Evolutionary conservation across 2,888 invertebrate species (phyloP), one percentile per base, ranked within the genome.

Genomic region (Thumatha senex): DNA sequence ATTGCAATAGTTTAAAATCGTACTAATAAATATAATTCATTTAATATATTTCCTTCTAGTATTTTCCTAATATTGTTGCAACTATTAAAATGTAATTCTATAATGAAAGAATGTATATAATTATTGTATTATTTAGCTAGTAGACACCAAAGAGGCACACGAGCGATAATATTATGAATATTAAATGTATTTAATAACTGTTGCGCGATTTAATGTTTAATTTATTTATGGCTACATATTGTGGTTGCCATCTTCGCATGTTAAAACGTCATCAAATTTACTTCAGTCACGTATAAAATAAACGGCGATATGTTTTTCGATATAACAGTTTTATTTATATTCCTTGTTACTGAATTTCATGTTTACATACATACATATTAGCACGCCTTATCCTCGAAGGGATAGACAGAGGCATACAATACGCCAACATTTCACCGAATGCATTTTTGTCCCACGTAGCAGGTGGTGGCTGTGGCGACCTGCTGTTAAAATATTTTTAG

Each of bases 91-190:
- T 76, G 70, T 77, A 77, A 58, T 72, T 71, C 67, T 70, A 69
- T 69, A 57, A 44, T 18, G 12, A 51, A 40, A 10, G 62, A 75
- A 65, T 72, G 56, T 78, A 67, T 59, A 67, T 67, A 67, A 50
- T 67, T 58, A 67, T 55, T 65, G 57, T 67, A 67, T 63, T 67
- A 74, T 70, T 83, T 89, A 91, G 91, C 90, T 91, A 90, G 90
- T 90, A 89, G 86, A 90, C 78, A 90, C 91, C 91, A 91, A 91
- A 91, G 91, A 91, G 86, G 90, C 83, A 78, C 81, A 78, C 77
- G 73, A 80, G 72, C 64, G 74, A 70, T 77, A 74, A 70, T 77
- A 75, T 78, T 58, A 67, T 62, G 53, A 65, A 78, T 38, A 77
- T 78, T 84, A 82, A 76, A 84, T 72, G 71, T 88, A 87, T 89